phyloP scores from a whole-genome alignment of 2,113 vertebrate genomes.

The Pycnonotus jocosus region DNA sequence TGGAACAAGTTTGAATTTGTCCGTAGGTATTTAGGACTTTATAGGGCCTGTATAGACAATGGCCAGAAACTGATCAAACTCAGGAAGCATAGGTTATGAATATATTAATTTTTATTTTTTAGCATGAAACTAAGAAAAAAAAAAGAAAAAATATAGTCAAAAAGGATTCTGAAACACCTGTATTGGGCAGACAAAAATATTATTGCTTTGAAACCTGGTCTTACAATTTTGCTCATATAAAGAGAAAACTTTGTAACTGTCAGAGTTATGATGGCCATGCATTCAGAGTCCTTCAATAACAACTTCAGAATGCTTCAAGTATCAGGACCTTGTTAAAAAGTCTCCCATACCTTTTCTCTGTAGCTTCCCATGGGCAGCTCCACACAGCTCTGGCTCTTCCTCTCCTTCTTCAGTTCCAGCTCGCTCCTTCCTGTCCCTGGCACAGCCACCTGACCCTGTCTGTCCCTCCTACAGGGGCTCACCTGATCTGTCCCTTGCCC shows the following conservation, averaged over 20 bases:
- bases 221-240: background rate
- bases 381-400: no score
- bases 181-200: background rate
- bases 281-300: no score
- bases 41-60: background rate
- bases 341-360: no score
- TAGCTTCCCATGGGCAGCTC: no score
- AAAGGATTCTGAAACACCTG: background rate
- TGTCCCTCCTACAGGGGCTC: no score
- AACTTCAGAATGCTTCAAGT: no score
- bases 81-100: background rate
- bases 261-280: no score
- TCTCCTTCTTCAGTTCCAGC: no score
- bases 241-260: background rate
- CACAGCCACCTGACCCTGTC: no score
- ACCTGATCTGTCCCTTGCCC: no score
- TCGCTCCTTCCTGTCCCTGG: no score
- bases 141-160: background rate
- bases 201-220: background rate
- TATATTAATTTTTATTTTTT: background rate
- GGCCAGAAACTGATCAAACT: background rate
- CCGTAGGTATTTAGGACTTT: background rate
- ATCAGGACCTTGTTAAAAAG: no score
- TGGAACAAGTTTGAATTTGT: background rate
- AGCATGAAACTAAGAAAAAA: background rate